Evolutionary conservation across 1,140 invertebrate species (phyloP).

Genomic region (Cydia splendana): DNA sequence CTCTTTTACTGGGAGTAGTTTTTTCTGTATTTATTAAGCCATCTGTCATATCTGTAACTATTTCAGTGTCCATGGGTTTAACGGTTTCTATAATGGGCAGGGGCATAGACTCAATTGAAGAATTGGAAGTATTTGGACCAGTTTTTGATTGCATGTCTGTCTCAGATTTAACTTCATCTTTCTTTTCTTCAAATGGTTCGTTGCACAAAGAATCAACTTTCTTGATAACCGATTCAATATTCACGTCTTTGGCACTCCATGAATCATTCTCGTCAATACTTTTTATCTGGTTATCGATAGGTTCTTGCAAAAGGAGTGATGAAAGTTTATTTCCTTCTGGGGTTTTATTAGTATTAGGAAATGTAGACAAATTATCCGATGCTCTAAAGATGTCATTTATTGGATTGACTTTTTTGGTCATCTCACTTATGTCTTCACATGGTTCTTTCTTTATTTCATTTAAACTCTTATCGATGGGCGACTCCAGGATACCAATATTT

Average conservation of each 20-base stretch:
- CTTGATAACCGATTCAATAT: conserved; percentile 89
- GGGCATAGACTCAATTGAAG: neutral
- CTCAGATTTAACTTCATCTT: conserved; percentile 43
- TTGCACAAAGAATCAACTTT: conserved; percentile 83
- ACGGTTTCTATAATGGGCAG: conserved; percentile 5
- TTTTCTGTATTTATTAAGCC: conserved; percentile 47
- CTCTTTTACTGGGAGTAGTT: conserved; percentile 62
- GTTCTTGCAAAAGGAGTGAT: conserved; percentile 38
- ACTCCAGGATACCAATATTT: neutral
- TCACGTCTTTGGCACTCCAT: conserved; percentile 88
- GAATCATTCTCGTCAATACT: conserved; percentile 85
- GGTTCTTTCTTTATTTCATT: conserved; percentile 21
- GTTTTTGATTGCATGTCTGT: conserved; percentile 18
- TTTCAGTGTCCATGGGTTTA: conserved; percentile 37
- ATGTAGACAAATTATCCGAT: neutral
- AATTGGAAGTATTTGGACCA: neutral
- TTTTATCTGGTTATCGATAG: conserved; percentile 53
- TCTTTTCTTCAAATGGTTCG: conserved; percentile 58
- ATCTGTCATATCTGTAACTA: conserved; percentile 46
- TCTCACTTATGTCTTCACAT: neutral
- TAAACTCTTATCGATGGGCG: neutral
- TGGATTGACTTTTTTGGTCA: neutral
- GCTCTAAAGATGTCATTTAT: conserved; percentile 11
- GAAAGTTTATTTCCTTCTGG: conserved; percentile 42
- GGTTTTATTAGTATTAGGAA: conserved; percentile 34